phyloP scores from a whole-genome alignment of 2,888 invertebrate genomes.

The Mesochorus sp. region DNA sequence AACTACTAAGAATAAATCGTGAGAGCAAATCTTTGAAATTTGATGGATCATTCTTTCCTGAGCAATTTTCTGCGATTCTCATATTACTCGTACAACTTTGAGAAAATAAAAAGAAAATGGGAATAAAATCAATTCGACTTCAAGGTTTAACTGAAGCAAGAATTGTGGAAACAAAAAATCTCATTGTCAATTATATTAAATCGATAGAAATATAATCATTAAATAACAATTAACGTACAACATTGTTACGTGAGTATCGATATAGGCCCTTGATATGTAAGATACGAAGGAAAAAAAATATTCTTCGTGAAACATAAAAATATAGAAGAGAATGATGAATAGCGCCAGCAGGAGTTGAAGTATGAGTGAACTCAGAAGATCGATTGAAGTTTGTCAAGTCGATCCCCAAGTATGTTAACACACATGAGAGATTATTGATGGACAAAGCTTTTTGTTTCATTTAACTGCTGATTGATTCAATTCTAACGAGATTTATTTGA shows the following conservation, averaged over 20 bases:
- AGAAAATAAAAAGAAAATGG: neutral
- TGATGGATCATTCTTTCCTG: neutral
- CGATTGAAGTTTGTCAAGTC: neutral
- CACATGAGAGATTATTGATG: neutral
- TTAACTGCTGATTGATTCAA: neutral
- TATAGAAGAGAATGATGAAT: conserved; percentile 10
- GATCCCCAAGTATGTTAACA: neutral
- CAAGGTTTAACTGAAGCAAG: neutral
- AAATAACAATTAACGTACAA: no score
- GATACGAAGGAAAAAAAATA: neutral
- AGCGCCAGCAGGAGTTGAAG: neutral
- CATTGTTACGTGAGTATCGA: neutral
- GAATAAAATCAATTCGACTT: no score
- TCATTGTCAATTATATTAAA: neutral
- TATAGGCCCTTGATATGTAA: neutral
- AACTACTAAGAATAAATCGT: neutral
- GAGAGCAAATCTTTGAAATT: neutral
- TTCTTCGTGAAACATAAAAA: neutral
- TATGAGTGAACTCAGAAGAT: neutral
- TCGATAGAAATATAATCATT: neutral
- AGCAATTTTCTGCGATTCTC: no score
- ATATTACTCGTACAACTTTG: no score
- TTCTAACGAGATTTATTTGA: no score
- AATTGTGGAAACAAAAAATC: neutral
- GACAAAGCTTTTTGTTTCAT: neutral